phyloP scores from a whole-genome alignment of 2,113 vertebrate species.

The Anarhynchus alexandrinus region DNA sequence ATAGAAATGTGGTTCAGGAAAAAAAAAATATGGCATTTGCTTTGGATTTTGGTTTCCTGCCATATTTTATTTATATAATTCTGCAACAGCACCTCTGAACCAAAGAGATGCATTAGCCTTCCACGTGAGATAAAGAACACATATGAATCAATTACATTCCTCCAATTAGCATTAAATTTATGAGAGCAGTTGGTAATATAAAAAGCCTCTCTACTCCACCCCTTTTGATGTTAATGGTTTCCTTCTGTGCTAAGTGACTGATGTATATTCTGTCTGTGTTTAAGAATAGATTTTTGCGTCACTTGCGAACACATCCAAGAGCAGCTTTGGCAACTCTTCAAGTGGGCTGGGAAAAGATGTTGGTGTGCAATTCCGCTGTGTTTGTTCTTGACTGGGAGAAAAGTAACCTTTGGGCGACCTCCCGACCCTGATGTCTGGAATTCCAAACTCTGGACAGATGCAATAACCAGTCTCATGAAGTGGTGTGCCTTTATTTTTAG shows the following conservation, averaged over 20 bases:
- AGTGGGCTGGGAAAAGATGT: constrained; percentile 55
- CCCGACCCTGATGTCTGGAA: constrained; percentile 74
- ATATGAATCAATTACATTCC: not conserved
- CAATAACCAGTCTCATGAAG: constrained; percentile 70
- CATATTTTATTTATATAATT: not conserved
- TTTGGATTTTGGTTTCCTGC: constrained; percentile 53
- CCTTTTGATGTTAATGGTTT: constrained; percentile 79
- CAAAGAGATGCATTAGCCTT: not conserved
- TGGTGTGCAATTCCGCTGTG: constrained; percentile 66
- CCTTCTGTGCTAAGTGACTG: constrained; percentile 79
- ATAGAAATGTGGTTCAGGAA: not conserved
- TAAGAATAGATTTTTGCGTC: constrained; percentile 81
- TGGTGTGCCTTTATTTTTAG: constrained; percentile 81
- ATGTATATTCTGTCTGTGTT: constrained; percentile 71
- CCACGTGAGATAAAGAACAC: constrained; percentile 13
- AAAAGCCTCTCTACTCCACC: constrained; percentile 59
- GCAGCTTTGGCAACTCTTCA: constrained; percentile 65
- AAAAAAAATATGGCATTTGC: constrained; percentile 9
- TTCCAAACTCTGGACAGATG: constrained; percentile 79
- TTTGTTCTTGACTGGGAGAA: constrained; percentile 80
- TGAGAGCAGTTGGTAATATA: constrained; percentile 59
- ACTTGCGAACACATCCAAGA: constrained; percentile 73
- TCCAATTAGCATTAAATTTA: constrained; percentile 72
- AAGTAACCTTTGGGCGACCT: constrained; percentile 81
- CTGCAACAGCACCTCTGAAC: not conserved